Evolutionary conservation across 1,140 invertebrate species (phyloP).

Genomic region (Cepaea nemoralis): DNA sequence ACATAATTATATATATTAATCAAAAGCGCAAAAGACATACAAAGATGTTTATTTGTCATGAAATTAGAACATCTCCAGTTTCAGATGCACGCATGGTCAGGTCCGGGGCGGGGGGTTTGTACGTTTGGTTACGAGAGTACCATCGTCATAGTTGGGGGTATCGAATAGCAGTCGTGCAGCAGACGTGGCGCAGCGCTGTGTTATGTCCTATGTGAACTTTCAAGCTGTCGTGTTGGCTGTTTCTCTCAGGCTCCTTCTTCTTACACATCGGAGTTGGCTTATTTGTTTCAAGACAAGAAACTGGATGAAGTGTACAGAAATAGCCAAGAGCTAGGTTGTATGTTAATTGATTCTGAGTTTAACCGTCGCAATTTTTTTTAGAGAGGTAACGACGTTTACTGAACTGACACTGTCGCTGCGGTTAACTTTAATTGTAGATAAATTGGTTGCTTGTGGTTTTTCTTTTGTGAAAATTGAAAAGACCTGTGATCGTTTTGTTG

Average conservation of each 20-base stretch:
- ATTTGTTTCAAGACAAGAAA: background rate
- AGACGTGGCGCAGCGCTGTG: slow-evolving; percentile 64
- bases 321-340: background rate
- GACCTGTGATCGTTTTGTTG: too few species aligned
- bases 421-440: too few species aligned
- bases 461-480: too few species aligned
- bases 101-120: too few species aligned
- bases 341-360: background rate
- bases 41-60: too few species aligned
- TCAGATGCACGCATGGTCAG: too few species aligned
- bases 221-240: slow-evolving; percentile 17
- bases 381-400: background rate
- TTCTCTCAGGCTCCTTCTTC: background rate
- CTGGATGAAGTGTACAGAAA: background rate
- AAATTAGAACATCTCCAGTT: too few species aligned
- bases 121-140: background rate
- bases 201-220: slow-evolving; percentile 16
- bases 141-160: background rate
- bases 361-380: background rate
- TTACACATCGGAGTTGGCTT: background rate
- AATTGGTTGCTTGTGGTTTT: too few species aligned
- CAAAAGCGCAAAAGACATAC: too few species aligned
- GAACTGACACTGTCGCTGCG: too few species aligned
- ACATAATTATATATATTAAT: too few species aligned
- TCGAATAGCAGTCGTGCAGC: slow-evolving; percentile 43